Base-by-base conservation (phyloP, 2,797 vertebrate genomes). In the Lerista edwardsae region DNA sequence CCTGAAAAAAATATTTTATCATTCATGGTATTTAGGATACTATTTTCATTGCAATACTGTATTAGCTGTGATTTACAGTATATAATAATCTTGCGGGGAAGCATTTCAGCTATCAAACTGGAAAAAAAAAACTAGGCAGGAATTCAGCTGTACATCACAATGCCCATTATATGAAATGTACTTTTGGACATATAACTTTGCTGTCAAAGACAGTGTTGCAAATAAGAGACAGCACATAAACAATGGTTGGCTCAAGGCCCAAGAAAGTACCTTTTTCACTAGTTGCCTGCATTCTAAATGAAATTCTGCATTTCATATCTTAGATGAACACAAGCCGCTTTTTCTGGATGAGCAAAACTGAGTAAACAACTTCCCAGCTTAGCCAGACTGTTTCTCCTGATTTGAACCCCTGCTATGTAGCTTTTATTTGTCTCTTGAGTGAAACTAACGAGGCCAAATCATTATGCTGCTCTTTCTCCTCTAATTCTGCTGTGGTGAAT, bases 291-390 rank as follows among this genome's bases (percentile, higher is more conserved):
- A 31, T 88, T 86, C 87, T 85, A 87, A 88, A 88, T 92, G 88
- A 84, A 75, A 85, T 85, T 68, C 85, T 92, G 89, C 88, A 84
- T 73, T n/a, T 90, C 91, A 89, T 86, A 88, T 89, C 79, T 79
- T 55, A 83, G 85, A 88, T 83, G 84, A 77, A 64, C 79, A 86
- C 84, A 93, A 87, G 19, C 76, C 59, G 0, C 84, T 6, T 79
- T 87, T 91, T 9, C 85, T 89, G 84, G 85, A 82, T 83, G 84
- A 87, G 79, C 71, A 89, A 85, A 88, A 75, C 9, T 80, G 69
- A 84, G 75, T 78, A 87, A 88, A 92, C 87, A 84, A 85, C 81
- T 75, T 83, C 34, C 80, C 87, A 44, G 83, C 67, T 84, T 71
- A 65, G 23, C 36, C 90, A 62, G 55, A 75, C 65, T 72, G 84